Evolutionary conservation across 2,888 invertebrate genomes (phyloP).

Genomic region (Hypomecis atomaria): DNA sequence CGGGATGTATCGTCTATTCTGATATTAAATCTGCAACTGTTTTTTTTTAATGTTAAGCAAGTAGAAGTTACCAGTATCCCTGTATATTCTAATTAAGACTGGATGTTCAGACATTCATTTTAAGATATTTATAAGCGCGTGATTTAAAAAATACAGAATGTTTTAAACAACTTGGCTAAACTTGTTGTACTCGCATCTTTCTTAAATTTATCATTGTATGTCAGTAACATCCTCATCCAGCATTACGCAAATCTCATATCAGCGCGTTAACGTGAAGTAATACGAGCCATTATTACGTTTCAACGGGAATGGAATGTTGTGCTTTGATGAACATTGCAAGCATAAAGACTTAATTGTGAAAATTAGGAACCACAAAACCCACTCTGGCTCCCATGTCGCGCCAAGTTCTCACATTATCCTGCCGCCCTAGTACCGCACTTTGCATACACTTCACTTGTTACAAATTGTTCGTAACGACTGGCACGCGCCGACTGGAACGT

Average conservation of each 20-base stretch:
- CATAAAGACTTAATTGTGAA: constrained; percentile 22
- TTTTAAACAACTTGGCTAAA: too few species aligned
- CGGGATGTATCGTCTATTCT: too few species aligned
- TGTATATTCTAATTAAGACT: too few species aligned
- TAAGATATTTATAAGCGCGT: too few species aligned
- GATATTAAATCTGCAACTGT: too few species aligned
- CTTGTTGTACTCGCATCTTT: too few species aligned
- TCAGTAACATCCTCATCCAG: not conserved
- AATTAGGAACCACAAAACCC: constrained; percentile 25
- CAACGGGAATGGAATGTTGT: not conserved
- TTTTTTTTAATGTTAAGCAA: too few species aligned
- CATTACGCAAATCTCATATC: not conserved
- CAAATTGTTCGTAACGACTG: constrained; percentile 71
- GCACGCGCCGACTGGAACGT: constrained; percentile 66
- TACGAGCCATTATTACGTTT: constrained; percentile 2
- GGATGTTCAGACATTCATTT: too few species aligned
- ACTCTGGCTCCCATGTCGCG: constrained; percentile 19
- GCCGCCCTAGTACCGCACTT: constrained; percentile 56
- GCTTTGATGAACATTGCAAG: constrained; percentile 18
- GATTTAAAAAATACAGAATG: too few species aligned
- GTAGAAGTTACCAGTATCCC: too few species aligned
- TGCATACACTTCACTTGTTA: constrained; percentile 66
- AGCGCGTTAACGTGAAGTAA: constrained; percentile 1
- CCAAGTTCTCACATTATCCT: constrained; percentile 49
- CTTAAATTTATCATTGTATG: too few species aligned